A percentile compares a stretch with the other conserved stretches of the same genome.
These are phyloP conservation scores for Hippocampus zosterae DNA, from an alignment of 2,113 vertebrate species.

Conservation along the genomic window DNA sequence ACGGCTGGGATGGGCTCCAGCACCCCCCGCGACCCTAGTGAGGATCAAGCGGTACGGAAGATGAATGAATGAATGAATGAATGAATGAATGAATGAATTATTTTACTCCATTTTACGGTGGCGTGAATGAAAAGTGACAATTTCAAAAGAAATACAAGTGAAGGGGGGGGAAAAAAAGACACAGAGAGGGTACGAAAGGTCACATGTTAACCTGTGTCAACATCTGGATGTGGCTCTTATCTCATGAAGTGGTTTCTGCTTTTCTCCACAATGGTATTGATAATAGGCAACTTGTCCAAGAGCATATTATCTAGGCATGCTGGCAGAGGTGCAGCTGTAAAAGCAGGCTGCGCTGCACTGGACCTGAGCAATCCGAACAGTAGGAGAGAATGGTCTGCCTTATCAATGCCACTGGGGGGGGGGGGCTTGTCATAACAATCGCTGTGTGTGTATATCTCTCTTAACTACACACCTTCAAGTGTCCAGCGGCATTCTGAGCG, in stretches of 20 bases:
- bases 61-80: too few species aligned
- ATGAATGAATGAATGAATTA: too few species aligned
- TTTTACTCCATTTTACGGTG: too few species aligned
- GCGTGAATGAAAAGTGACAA: too few species aligned
- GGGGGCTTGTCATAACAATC: slow-evolving; percentile 63
- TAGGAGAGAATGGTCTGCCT: slow-evolving; percentile 61
- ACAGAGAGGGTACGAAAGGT: background rate
- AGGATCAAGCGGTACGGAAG: too few species aligned
- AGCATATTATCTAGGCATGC: slow-evolving; percentile 16
- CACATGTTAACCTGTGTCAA: background rate
- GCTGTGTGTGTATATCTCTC: slow-evolving; percentile 16
- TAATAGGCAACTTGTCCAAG: background rate
- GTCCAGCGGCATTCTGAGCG: slow-evolving; percentile 27
- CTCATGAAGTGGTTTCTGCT: background rate
- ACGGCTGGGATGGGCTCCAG: too few species aligned
- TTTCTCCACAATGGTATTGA: background rate
- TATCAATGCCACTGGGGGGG: slow-evolving; percentile 52
- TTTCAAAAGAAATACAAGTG: too few species aligned
- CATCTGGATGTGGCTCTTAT: background rate
- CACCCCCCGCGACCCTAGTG: too few species aligned
- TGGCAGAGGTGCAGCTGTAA: slow-evolving; percentile 39
- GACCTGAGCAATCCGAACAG: slow-evolving; percentile 60
- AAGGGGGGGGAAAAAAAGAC: background rate
- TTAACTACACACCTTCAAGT: slow-evolving; percentile 8
- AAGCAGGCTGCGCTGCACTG: slow-evolving; percentile 56